A percentile compares a stretch with the other conserved stretches of the same genome.
Conservation (phyloP, 2,113 vertebrate species). For the Phrynocephalus versicolor region DNA sequence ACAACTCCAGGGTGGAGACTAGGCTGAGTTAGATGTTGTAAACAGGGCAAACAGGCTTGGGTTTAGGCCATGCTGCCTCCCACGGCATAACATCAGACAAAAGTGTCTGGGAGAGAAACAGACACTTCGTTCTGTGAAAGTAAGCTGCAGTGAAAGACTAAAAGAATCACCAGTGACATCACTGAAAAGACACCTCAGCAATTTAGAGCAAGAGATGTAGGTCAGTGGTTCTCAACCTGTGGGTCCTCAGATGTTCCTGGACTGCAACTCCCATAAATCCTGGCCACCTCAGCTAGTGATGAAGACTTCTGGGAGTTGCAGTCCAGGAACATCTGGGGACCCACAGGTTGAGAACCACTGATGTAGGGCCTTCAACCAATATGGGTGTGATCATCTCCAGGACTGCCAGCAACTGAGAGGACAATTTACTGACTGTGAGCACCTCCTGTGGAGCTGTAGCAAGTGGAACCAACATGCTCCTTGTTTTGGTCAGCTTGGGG, state of each 20-base stretch:
- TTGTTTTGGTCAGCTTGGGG: no score
- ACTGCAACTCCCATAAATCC: no score
- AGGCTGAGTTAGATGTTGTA: not conserved
- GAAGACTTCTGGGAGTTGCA: no score
- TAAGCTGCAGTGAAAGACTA: not conserved
- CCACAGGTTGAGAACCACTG: no score
- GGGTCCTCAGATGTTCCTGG: no score
- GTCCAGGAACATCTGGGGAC: no score
- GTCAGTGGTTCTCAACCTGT: no score
- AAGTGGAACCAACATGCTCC: not conserved
- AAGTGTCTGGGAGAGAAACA: not conserved
- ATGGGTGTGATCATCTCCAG: not conserved
- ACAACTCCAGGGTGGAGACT: not conserved
- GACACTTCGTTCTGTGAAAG: not conserved
- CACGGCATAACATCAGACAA: not conserved
- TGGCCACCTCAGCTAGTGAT: no score
- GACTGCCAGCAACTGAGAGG: not conserved
- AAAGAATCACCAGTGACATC: not conserved
- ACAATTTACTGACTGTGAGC: not conserved
- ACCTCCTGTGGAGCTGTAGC: not conserved
- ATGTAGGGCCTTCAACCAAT: not conserved
- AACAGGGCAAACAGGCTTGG: constrained; percentile 9
- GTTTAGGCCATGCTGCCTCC: not conserved
- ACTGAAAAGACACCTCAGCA: constrained; percentile 1
- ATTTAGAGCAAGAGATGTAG: not conserved